Percentiles rank a stretch among this genome's conserved stretches.
Evolutionary conservation across 2,113 vertebrate genomes (phyloP).

Genomic region (Pleuronectes platessa): DNA sequence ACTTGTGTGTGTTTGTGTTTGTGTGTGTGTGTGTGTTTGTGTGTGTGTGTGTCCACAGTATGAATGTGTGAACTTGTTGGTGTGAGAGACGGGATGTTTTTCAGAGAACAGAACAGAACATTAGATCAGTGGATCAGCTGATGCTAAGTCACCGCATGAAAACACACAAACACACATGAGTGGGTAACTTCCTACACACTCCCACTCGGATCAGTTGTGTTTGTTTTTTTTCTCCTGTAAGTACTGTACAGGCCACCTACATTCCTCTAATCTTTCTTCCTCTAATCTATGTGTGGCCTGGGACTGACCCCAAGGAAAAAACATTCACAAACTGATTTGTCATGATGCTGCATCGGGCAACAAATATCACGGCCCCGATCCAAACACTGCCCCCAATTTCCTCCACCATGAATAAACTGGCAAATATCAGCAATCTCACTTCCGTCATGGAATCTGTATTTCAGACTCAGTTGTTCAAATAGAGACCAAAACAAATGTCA

Average conservation of each 20-base stretch:
- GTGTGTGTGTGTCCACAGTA: neutral
- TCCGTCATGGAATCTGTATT: neutral
- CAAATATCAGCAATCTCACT: neutral
- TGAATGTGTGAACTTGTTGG: constrained; percentile 13
- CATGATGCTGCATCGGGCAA: neutral
- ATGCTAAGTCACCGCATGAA: constrained; percentile 45
- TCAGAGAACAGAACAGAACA: constrained; percentile 26
- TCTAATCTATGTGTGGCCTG: constrained; percentile 15
- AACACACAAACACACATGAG: constrained; percentile 31
- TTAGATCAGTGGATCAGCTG: constrained; percentile 54
- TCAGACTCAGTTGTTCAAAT: neutral
- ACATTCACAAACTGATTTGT: constrained; percentile 37
- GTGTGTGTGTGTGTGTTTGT: neutral
- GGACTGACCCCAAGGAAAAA: constrained; percentile 29
- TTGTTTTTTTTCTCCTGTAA: constrained; percentile 22
- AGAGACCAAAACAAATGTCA: neutral
- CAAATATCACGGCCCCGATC: neutral
- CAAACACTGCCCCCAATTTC: neutral
- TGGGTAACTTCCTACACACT: constrained; percentile 58
- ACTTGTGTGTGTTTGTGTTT: neutral
- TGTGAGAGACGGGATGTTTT: constrained; percentile 5
- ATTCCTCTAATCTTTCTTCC: constrained; percentile 43
- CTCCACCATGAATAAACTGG: constrained; percentile 2
- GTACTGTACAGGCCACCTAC: constrained; percentile 49
- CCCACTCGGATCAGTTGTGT: constrained; percentile 48